A percentile compares a stretch with the other conserved stretches of the same genome.
Conservation (phyloP, 2,888 invertebrate genomes). For the Azorinus chamasolen region DNA sequence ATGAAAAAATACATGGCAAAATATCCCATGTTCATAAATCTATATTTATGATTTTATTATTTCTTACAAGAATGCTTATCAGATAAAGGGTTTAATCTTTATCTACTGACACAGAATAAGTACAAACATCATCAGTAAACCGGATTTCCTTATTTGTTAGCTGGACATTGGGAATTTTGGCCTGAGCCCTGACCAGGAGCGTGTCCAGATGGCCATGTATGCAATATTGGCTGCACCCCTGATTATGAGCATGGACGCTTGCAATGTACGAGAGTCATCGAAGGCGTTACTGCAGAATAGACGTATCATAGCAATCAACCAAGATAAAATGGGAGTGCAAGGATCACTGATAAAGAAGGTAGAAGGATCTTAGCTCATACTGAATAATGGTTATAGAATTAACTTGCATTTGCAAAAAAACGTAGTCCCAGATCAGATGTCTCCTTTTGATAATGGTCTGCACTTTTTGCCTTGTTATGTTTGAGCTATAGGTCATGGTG, state of each 20-base stretch:
- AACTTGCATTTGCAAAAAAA: neutral
- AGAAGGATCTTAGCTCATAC: too few species aligned
- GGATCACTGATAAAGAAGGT: slow-evolving; percentile 90
- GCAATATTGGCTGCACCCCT: slow-evolving; percentile 97
- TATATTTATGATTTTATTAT: too few species aligned
- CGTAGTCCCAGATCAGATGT: too few species aligned
- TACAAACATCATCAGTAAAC: too few species aligned
- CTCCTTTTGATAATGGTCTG: neutral
- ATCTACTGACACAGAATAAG: too few species aligned
- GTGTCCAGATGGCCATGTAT: slow-evolving; percentile 98
- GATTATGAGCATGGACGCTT: slow-evolving; percentile 96
- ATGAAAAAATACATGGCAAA: too few species aligned
- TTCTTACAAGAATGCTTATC: too few species aligned
- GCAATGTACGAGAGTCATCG: slow-evolving; percentile 95
- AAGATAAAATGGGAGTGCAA: slow-evolving; percentile 96
- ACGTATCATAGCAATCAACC: slow-evolving; percentile 96
- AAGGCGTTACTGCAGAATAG: slow-evolving; percentile 96
- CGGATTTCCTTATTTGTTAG: slow-evolving; percentile 88
- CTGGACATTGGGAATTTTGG: slow-evolving; percentile 97
- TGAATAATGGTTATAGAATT: too few species aligned
- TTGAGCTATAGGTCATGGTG: too few species aligned
- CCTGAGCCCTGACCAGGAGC: slow-evolving; percentile 96
- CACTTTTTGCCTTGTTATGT: too few species aligned
- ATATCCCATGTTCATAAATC: too few species aligned
- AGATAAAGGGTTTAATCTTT: too few species aligned